Evolutionary conservation across 2,113 vertebrate species (phyloP).

Genomic region (Carassius gibelio): DNA sequence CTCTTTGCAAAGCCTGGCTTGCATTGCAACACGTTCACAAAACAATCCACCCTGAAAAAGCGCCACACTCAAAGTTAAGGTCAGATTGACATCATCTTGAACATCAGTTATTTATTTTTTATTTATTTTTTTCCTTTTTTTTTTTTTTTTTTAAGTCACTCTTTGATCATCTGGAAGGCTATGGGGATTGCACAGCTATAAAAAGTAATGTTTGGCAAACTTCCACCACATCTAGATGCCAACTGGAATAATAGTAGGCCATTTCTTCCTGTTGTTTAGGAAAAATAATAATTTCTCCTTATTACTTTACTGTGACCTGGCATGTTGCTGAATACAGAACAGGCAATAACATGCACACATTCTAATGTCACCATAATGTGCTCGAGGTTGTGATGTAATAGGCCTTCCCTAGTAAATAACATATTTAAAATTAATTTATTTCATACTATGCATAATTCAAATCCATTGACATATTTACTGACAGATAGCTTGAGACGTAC

Average conservation of each 20-base stretch:
- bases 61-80: not conserved
- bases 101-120: too few relatives aligned
- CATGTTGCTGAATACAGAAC: not conserved
- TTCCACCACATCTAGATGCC: not conserved
- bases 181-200: not conserved
- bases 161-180: not conserved
- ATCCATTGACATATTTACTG: too few relatives aligned
- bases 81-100: not conserved
- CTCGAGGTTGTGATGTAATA: not conserved
- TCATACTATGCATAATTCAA: too few relatives aligned
- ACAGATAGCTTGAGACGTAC: too few relatives aligned
- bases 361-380: not conserved
- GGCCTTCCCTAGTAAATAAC: not conserved
- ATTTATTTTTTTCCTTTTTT: too few relatives aligned
- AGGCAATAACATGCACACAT: not conserved
- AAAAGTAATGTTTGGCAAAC: constrained; percentile 1
- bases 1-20: not conserved
- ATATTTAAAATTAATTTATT: too few relatives aligned
- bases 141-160: too few relatives aligned
- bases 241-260: not conserved
- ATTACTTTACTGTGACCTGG: not conserved
- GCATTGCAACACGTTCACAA: not conserved
- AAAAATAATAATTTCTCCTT: not conserved
- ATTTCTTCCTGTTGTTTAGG: not conserved
- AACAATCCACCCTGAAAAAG: not conserved